Evolutionary conservation across 2,888 invertebrate genomes (phyloP), one percentile per base, ranked within the genome.

Genomic region (Epinotia nisella): DNA sequence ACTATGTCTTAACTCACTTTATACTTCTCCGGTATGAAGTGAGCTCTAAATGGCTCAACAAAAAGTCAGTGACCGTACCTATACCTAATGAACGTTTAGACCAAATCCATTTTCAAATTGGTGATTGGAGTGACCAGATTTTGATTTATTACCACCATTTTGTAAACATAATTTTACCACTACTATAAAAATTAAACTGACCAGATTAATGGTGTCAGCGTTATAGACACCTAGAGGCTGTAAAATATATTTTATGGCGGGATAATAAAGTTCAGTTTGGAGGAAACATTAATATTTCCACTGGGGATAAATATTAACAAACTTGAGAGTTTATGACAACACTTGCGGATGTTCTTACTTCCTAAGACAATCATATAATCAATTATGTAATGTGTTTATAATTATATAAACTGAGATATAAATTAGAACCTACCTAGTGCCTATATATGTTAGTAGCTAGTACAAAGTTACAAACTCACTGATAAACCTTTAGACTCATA

Each of bases 221-320:
- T n/a, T 66, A 19, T 41, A n/a, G 55, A 10, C 39, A 62, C 56
- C 29, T 19, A 69, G 68, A 59, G 51, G 41, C 13, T 61, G 56
- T 73, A 69, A 73, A 73, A 73, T 73, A 10, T 24, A 55, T 35
- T 72, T 72, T 72, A 72, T 68, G 49, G 41, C 62, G 3, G 17
- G 2, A 41, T n/a, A 56, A 11, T 68, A 59, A 21, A 19, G 24
- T 58, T 49, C 45, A 39, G 17, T 72, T 58, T 41, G n/a, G 11
- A 24, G 35, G 56, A 56, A 55, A 67, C 61, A 67, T 67, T 15
- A 56, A 67, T 62, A 51, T 3, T 56, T 17, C 4, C 55, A 55
- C 39, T 67, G 67, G 13, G 21, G 62, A 68, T 68, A 62, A 68
- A 51, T 68, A 68, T 68, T 58, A 72, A 68, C 62, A 62, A 55